Conservation (phyloP, 2,797 vertebrate species). For the Mormyrops attenuatus region DNA sequence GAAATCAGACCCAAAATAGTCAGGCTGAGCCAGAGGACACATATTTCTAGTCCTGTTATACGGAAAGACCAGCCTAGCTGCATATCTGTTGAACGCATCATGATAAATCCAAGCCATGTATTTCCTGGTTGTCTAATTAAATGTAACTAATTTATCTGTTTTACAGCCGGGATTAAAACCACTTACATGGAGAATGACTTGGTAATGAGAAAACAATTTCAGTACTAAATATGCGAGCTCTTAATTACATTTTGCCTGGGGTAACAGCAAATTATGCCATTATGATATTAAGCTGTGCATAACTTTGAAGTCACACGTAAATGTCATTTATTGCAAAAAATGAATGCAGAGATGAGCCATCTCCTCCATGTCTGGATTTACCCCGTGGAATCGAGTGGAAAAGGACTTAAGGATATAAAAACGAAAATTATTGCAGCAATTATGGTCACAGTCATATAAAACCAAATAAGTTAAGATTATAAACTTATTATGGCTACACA, state of each 20-base stretch:
- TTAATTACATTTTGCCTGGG: conserved; percentile 70
- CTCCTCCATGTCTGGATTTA: background rate
- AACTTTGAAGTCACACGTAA: conserved; percentile 47
- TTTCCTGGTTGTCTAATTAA: conserved; percentile 63
- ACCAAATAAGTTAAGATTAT: background rate
- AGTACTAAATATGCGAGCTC: conserved; percentile 60
- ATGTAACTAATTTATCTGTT: conserved; percentile 75
- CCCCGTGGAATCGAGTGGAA: conserved; percentile 21
- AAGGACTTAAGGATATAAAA: background rate
- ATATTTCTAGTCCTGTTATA: background rate
- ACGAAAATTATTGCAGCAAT: background rate
- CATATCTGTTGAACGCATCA: conserved; percentile 49
- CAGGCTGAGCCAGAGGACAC: background rate
- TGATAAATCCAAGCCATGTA: conserved; percentile 58
- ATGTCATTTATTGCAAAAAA: conserved; percentile 37
- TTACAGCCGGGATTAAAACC: conserved; percentile 68
- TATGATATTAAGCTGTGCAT: conserved; percentile 48
- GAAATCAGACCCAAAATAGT: background rate
- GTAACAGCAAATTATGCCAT: conserved; percentile 53
- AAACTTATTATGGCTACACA: background rate
- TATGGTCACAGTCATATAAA: background rate
- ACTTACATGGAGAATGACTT: conserved; percentile 50
- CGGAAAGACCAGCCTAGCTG: background rate
- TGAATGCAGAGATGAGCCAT: conserved; percentile 24
- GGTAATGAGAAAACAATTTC: conserved; percentile 64